Evolutionary conservation across 2,113 vertebrate species (phyloP), one percentile per base, ranked within the genome.

Genomic region (Copsychus sechellarum): DNA sequence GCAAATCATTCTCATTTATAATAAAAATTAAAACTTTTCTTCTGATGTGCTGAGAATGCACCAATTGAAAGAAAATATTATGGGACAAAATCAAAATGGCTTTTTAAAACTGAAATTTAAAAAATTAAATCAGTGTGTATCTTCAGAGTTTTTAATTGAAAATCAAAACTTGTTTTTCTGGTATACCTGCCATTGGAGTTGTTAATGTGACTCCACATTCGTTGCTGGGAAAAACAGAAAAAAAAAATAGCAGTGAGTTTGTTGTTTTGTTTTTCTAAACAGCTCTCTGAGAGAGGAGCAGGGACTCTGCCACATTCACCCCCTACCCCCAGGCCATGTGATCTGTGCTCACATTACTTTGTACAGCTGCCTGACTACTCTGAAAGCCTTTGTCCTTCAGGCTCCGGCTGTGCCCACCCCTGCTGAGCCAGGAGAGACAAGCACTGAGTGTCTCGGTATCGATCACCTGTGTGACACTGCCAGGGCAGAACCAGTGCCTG

Each of bases 391-490:
- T 14, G 56, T 69, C n/a, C 58, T 83, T 58, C 67, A 77, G 38
- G 7, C 38, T 28, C 66, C 24, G 54, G 31, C 80, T 81, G 54
- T 70, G 76, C 58, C 86, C 64, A n/a, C 23, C 42, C 81, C 77
- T 89, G 81, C 92, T 56, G 92, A 67, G 81, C 60, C 54, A 73
- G 80, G 65, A 80, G 60, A 74, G 72, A 64, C 43, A 92, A 81
- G 47, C 8, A 80, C 6, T 38, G 86, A 83, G 42, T 64, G 72
- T 56, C 80, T 81, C 12, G 48, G 17, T 78, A 78, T 81, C 0
- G 20, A 91, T 78, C 72, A 24, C 40, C 64, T 71, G 23, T 77
- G 25, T 66, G 78, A 78, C 40, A 18, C 34, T 40, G 56, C 51
- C 57, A 50, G 1, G 31, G 67, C n/a, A 83, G 58, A 80, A 21